A percentile compares a stretch with the other conserved stretches of the same genome.
Evolutionary conservation across 2,797 vertebrate species (phyloP).

Genomic region (Kryptopterus vitreolus): DNA sequence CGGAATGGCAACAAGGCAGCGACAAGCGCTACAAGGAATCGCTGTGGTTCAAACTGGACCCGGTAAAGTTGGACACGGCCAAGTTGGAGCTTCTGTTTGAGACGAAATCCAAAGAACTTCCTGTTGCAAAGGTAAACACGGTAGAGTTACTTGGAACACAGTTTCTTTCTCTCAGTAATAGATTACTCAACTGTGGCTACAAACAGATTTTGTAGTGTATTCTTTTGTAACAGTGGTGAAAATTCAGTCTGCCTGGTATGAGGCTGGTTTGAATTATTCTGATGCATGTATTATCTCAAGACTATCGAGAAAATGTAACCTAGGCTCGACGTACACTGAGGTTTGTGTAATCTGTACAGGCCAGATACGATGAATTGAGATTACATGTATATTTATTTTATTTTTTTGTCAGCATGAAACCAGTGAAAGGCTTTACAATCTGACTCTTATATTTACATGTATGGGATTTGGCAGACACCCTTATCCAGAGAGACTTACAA

Average conservation of each 20-base stretch:
- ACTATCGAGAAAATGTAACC: slow-evolving; percentile 45
- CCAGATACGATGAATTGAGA: background rate
- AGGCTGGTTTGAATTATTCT: slow-evolving; percentile 38
- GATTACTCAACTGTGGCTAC: background rate
- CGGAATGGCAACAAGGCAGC: slow-evolving; percentile 89
- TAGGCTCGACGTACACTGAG: background rate
- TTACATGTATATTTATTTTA: background rate
- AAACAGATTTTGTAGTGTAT: background rate
- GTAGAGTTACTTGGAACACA: background rate
- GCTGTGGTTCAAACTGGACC: slow-evolving; percentile 95
- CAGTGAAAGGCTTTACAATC: background rate
- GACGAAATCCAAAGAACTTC: slow-evolving; percentile 96
- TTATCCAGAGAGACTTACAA: no score
- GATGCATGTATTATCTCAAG: slow-evolving; percentile 50
- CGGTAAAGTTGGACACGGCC: slow-evolving; percentile 92
- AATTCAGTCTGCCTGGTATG: slow-evolving; percentile 43
- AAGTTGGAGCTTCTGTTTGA: slow-evolving; percentile 98
- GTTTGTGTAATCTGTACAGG: background rate
- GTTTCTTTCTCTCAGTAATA: slow-evolving; percentile 2
- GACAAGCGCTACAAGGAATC: slow-evolving; percentile 89
- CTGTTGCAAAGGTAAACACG: slow-evolving; percentile 88
- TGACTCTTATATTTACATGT: no score
- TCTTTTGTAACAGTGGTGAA: slow-evolving; percentile 19
- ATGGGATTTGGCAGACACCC: no score
- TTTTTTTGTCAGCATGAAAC: background rate